Evolutionary conservation across 2,888 invertebrate genomes (phyloP).

Genomic region (Falcaria lacertinaria): DNA sequence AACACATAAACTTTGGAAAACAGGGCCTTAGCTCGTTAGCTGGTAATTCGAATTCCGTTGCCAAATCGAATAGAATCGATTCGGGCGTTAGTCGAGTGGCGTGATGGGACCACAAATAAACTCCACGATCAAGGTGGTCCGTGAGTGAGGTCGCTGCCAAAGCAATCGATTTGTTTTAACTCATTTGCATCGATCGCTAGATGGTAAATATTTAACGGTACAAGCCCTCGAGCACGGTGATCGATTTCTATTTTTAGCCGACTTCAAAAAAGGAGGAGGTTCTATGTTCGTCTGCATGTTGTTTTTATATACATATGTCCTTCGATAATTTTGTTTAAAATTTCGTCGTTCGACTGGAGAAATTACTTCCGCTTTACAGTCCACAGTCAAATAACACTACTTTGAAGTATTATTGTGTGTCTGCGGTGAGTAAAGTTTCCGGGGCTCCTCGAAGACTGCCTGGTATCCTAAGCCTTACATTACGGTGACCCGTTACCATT

Average conservation of each 20-base stretch:
- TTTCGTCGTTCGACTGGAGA: too few relatives aligned
- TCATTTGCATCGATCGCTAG: slow-evolving; percentile 6
- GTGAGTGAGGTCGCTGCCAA: slow-evolving; percentile 38
- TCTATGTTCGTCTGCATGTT: too few relatives aligned
- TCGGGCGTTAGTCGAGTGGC: slow-evolving; percentile 24
- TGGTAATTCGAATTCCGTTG: slow-evolving; percentile 22
- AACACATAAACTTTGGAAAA: too few relatives aligned
- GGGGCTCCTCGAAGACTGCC: too few relatives aligned
- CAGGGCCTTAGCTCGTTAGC: slow-evolving; percentile 11
- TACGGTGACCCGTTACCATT: too few relatives aligned
- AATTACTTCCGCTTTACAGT: too few relatives aligned
- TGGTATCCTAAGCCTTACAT: too few relatives aligned
- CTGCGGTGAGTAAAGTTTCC: too few relatives aligned
- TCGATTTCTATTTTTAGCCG: not conserved
- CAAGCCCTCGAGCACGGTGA: not conserved
- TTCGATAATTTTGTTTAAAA: too few relatives aligned
- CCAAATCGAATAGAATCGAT: slow-evolving; percentile 17
- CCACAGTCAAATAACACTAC: too few relatives aligned
- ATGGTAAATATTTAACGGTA: not conserved
- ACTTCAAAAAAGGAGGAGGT: not conserved
- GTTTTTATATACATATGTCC: too few relatives aligned
- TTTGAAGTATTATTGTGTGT: too few relatives aligned
- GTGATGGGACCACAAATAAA: slow-evolving; percentile 27
- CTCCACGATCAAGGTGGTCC: slow-evolving; percentile 39
- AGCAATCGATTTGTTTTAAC: slow-evolving; percentile 19